These are phyloP conservation scores for Atherix ibis DNA, from an alignment of 2,888 invertebrate genomes.

Conservation along the genomic window DNA sequence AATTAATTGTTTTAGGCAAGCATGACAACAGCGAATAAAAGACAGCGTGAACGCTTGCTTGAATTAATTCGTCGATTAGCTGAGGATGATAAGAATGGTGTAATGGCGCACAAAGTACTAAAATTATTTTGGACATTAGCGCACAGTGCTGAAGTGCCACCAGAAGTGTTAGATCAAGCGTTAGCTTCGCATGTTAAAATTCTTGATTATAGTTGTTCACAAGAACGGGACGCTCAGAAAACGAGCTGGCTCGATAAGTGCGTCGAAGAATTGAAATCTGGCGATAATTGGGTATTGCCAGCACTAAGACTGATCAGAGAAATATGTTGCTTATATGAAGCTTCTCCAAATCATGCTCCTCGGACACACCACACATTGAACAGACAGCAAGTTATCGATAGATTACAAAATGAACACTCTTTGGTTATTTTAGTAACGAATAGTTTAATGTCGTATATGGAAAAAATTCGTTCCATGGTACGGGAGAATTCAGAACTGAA, in stretches of 20 bases:
- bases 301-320: conserved; percentile 90
- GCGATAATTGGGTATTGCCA: conserved; percentile 84
- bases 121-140: conserved; percentile 94
- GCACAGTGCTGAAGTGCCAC: conserved; percentile 88
- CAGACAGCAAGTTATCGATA: conserved; percentile 65
- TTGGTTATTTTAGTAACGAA: conserved; percentile 87
- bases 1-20: conserved; percentile 60
- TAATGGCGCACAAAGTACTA: conserved; percentile 95
- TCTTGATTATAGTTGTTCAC: conserved; percentile 92
- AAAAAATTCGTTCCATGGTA: conserved; percentile 48
- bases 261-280: conserved; percentile 81
- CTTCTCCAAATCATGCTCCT: conserved; percentile 32
- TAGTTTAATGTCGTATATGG: conserved; percentile 83
- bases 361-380: conserved; percentile 35
- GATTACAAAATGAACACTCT: conserved; percentile 80
- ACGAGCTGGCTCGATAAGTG: conserved; percentile 90
- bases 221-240: conserved; percentile 92
- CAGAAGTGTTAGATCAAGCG: conserved; percentile 95
- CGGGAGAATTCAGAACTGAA: conserved; percentile 50
- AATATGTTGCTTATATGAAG: conserved; percentile 88
- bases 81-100: conserved; percentile 96
- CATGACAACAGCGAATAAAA: conserved; percentile 91
- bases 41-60: conserved; percentile 86
- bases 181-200: conserved; percentile 91
- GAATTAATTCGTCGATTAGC: conserved; percentile 89